Conservation (phyloP, 2,888 invertebrate genomes). For the Molanna angustata region DNA sequence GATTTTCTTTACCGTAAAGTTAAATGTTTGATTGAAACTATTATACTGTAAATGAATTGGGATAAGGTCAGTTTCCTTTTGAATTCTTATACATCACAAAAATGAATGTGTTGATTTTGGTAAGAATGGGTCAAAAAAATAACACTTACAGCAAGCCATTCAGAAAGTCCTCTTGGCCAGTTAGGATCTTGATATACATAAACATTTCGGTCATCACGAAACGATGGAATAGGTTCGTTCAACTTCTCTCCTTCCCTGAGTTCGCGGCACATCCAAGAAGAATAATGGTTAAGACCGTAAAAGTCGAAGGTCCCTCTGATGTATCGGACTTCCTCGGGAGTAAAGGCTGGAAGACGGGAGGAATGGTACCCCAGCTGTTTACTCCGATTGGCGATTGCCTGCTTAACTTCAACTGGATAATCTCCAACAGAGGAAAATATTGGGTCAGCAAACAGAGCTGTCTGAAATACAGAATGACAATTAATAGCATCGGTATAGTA, state of each 20-base stretch:
- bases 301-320: conserved; percentile 63
- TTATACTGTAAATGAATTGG: too few relatives aligned
- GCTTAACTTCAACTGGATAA: conserved; percentile 59
- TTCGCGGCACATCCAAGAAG: conserved; percentile 42
- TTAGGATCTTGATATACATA: not conserved
- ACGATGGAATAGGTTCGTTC: conserved; percentile 2
- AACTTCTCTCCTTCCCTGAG: not conserved
- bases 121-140: too few relatives aligned
- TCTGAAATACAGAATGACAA: too few relatives aligned
- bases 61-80: too few relatives aligned
- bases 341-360: conserved; percentile 59
- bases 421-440: conserved; percentile 58
- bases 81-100: too few relatives aligned
- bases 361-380: conserved; percentile 52
- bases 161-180: not conserved
- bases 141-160: too few relatives aligned
- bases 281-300: conserved; percentile 69
- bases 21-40: too few relatives aligned
- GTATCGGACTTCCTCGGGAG: conserved; percentile 56
- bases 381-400: conserved; percentile 55
- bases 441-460: conserved; percentile 59
- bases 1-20: too few relatives aligned
- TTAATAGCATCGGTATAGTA: too few relatives aligned
- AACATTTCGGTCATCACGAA: conserved; percentile 5
- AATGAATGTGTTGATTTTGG: too few relatives aligned